Base-by-base conservation (phyloP, 2,113 vertebrate species). In the Elephas maximus region DNA sequence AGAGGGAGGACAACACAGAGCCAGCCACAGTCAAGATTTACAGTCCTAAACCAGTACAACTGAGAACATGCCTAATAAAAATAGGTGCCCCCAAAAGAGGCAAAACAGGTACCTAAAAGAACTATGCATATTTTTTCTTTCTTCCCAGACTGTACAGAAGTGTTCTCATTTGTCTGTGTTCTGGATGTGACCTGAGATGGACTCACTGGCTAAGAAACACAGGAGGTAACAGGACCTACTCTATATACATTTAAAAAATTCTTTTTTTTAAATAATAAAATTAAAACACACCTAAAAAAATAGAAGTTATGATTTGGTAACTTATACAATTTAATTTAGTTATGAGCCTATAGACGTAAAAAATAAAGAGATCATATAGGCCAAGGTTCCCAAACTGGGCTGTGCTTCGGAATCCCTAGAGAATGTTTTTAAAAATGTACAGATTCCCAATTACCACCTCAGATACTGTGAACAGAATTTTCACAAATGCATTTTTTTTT, bases 391-490 rank as follows among this genome's bases (percentile, higher is more conserved):
- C 26, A 69, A 86, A 51, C 0, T 44, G 30, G 48, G 23, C 78
- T 48, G 24, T 82, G 24, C 23, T 93, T 89, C 44, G 41, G 4
- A 44, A 81, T 33, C 26, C 76, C 73, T 12, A 77, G 41, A 3
- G 15, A 8, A 45, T 28, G 12, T 79, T 95, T 88, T 37, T 15
- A 21, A 82, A 96, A 93, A 65, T 37, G 67, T 30, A 57, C 5
- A 4, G 10, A 81, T 77, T 92, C 62, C 23, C 8, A 51, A 24
- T n/a, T 6, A 30, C 28, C 9, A 74, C 5, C 30, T 14, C 33
- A 28, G 10, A 41, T 65, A 89, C 26, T 30, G 18, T 87, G 57
- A 95, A 65, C 21, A 83, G 26, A 92, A 67, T 67, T 94, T 93
- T 76, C 51, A 80, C 8, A 44, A 80, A 48, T 65, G 30, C 48